A percentile compares a stretch with the other conserved stretches of the same genome.
These are phyloP conservation scores for Elgaria multicarinata DNA, from an alignment of 2,113 vertebrate species.

Conservation along the genomic window DNA sequence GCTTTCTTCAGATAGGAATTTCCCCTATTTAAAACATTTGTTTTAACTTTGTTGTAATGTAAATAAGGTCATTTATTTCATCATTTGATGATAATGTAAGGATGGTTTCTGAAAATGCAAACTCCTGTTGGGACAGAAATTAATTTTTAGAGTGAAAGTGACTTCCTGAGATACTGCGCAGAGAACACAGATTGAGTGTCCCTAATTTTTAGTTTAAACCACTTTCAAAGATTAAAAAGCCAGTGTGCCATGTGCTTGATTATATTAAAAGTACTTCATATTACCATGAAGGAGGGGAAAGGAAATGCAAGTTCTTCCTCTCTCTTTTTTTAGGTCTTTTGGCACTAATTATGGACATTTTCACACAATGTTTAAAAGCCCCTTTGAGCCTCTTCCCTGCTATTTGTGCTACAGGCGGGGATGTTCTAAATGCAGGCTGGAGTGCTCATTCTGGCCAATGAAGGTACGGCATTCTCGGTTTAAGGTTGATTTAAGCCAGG, in stretches of 20 bases:
- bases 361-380: background rate
- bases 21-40: constrained; percentile 60
- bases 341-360: background rate
- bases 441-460: background rate
- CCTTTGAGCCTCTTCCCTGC: background rate
- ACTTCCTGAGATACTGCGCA: constrained; percentile 26
- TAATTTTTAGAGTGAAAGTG: constrained; percentile 39
- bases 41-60: background rate
- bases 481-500: background rate
- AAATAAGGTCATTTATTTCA: constrained; percentile 47
- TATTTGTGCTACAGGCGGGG: background rate
- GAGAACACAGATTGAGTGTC: constrained; percentile 40
- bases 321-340: background rate
- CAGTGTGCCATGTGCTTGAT: constrained; percentile 30
- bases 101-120: constrained; percentile 41
- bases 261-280: background rate
- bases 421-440: background rate
- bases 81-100: constrained; percentile 55
- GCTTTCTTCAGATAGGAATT: constrained; percentile 63
- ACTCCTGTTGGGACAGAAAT: constrained; percentile 44
- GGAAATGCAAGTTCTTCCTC: constrained; percentile 11
- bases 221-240: constrained; percentile 24
- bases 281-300: background rate
- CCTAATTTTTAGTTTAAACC: constrained; percentile 14
- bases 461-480: background rate